Percentiles rank a stretch among this genome's conserved stretches.
Conservation (phyloP, 2,113 vertebrate species). For the Hyperopisus bebe region DNA sequence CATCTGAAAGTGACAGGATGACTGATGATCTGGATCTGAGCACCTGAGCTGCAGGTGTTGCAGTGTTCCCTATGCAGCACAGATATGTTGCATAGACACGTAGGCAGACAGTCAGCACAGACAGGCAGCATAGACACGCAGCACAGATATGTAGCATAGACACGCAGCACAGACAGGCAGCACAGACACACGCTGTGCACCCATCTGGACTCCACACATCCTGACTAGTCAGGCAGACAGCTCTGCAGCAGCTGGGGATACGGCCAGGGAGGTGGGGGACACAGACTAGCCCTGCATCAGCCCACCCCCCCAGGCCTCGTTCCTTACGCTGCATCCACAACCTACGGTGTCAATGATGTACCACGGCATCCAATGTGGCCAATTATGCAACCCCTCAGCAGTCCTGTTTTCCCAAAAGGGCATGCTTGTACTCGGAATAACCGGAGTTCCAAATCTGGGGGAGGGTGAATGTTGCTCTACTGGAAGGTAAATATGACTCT, state of each 20-base stretch:
- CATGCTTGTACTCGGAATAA: neutral
- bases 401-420: neutral
- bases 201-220: neutral
- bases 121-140: neutral
- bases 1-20: neutral
- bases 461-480: neutral
- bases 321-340: neutral
- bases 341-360: neutral
- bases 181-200: neutral
- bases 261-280: neutral
- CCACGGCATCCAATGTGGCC: neutral
- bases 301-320: neutral
- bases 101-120: neutral
- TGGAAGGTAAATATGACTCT: neutral
- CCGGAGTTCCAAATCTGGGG: neutral
- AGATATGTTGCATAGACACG: neutral
- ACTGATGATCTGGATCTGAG: neutral
- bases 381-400: neutral
- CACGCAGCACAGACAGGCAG: neutral
- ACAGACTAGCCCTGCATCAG: neutral
- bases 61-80: neutral
- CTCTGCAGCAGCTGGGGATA: neutral
- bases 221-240: neutral
- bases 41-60: neutral
- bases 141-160: neutral